phyloP scores from a whole-genome alignment of 2,113 vertebrate genomes.

The Hemichromis elongatus region DNA sequence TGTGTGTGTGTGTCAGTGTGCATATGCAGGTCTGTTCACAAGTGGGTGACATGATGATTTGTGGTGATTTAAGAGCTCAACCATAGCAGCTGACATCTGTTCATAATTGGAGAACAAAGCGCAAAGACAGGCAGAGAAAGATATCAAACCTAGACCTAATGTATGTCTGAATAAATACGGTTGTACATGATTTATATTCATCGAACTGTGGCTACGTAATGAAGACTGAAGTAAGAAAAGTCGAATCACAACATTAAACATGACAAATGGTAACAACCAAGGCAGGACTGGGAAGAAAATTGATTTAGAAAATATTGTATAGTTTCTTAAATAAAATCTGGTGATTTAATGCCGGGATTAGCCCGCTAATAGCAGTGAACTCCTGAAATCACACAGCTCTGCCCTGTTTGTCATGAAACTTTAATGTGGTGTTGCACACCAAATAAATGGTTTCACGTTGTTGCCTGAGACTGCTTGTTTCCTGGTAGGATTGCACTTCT shows the following conservation, averaged over 20 bases:
- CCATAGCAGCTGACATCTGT: slow-evolving; percentile 79
- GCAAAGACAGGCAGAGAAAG: slow-evolving; percentile 41
- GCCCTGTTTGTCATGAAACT: background rate
- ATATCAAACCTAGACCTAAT: slow-evolving; percentile 1
- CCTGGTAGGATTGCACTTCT: background rate
- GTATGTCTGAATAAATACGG: slow-evolving; percentile 11
- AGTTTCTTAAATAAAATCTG: background rate
- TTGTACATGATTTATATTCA: background rate
- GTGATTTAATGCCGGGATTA: background rate
- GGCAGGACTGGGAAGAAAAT: background rate
- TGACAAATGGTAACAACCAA: background rate
- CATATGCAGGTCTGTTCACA: background rate
- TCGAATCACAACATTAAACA: background rate
- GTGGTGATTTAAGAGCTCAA: slow-evolving; percentile 62
- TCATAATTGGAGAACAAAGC: slow-evolving; percentile 73
- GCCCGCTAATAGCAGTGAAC: background rate
- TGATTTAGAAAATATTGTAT: background rate
- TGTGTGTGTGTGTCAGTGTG: background rate
- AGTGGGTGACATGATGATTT: slow-evolving; percentile 73
- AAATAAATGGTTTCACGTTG: background rate
- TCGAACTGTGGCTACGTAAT: background rate
- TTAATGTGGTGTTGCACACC: background rate
- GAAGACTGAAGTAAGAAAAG: background rate
- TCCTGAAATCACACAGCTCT: background rate
- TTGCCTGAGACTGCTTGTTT: background rate